Percentiles rank a stretch among this genome's conserved stretches.
Conservation (phyloP, 2,888 invertebrate genomes). For the Notodromas monacha region DNA sequence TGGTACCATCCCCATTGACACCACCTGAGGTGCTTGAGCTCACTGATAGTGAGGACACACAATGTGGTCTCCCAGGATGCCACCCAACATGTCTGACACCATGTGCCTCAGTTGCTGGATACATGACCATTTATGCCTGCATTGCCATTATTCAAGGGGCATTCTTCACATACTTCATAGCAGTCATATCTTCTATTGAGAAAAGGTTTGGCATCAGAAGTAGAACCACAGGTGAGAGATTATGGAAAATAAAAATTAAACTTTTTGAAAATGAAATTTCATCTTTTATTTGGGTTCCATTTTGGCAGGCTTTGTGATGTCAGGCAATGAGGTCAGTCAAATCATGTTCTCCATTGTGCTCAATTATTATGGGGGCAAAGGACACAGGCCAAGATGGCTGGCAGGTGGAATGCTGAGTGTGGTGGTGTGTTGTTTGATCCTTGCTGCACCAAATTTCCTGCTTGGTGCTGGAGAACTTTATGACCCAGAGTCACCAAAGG, state of each 20-base stretch:
- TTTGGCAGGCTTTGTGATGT: slow-evolving; percentile 28
- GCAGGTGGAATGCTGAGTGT: slow-evolving; percentile 29
- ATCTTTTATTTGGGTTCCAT: background rate
- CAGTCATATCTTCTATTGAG: slow-evolving; percentile 36
- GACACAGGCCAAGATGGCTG: slow-evolving; percentile 37
- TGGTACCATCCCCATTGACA: too few species aligned
- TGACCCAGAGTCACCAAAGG: too few species aligned
- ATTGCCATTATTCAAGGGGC: slow-evolving; percentile 32
- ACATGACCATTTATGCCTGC: slow-evolving; percentile 26
- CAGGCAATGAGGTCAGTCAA: slow-evolving; percentile 38
- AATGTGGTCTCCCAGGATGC: slow-evolving; percentile 25
- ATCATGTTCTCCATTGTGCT: slow-evolving; percentile 29
- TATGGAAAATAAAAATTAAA: background rate
- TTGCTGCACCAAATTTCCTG: slow-evolving; percentile 30
- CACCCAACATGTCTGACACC: slow-evolving; percentile 25
- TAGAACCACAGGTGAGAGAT: slow-evolving; percentile 27
- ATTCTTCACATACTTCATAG: slow-evolving; percentile 33
- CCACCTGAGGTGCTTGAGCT: too few species aligned
- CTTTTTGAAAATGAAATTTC: background rate
- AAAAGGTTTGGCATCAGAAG: slow-evolving; percentile 37
- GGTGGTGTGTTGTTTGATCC: slow-evolving; percentile 29
- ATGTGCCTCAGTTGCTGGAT: slow-evolving; percentile 24
- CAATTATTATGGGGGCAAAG: slow-evolving; percentile 32
- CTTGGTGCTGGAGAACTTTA: slow-evolving; percentile 27
- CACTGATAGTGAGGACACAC: too few species aligned